Conservation (phyloP, 2,797 vertebrate species). For the Falco berigora region DNA sequence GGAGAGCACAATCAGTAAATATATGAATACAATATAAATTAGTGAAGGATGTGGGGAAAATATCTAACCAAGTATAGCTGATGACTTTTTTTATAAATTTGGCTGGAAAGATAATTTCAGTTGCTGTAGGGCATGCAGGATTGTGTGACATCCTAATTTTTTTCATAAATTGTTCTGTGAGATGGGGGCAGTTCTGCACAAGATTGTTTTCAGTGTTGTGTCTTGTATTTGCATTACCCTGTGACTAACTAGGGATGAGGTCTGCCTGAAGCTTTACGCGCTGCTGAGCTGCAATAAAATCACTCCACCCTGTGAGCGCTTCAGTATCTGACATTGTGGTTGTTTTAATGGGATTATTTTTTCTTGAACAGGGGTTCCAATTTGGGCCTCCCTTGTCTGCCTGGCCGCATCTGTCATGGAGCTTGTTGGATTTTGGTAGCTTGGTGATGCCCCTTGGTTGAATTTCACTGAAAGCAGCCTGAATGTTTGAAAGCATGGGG, state of each 20-base stretch:
- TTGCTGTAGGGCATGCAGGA: background rate
- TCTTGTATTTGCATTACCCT: constrained; percentile 13
- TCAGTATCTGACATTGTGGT: background rate
- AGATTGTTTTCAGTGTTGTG: background rate
- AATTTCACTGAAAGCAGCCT: background rate
- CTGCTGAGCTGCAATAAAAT: background rate
- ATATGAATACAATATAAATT: background rate
- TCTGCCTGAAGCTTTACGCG: background rate
- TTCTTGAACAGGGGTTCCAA: background rate
- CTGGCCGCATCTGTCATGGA: fast-evolving
- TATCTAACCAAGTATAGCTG: background rate
- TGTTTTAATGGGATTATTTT: background rate
- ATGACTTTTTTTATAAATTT: background rate
- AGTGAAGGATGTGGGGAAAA: background rate
- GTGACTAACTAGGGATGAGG: background rate
- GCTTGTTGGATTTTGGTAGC: background rate
- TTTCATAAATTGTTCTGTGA: background rate
- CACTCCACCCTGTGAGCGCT: background rate
- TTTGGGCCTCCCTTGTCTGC: background rate
- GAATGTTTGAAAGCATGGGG: background rate
- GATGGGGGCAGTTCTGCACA: background rate
- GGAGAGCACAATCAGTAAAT: background rate
- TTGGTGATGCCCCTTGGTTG: background rate
- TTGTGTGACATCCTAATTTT: constrained; percentile 3
- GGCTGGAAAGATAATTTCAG: background rate